Evolutionary conservation across 2,888 invertebrate genomes (phyloP), one percentile per base, ranked within the genome.

Genomic region (Tromatobia lineatoria): DNA sequence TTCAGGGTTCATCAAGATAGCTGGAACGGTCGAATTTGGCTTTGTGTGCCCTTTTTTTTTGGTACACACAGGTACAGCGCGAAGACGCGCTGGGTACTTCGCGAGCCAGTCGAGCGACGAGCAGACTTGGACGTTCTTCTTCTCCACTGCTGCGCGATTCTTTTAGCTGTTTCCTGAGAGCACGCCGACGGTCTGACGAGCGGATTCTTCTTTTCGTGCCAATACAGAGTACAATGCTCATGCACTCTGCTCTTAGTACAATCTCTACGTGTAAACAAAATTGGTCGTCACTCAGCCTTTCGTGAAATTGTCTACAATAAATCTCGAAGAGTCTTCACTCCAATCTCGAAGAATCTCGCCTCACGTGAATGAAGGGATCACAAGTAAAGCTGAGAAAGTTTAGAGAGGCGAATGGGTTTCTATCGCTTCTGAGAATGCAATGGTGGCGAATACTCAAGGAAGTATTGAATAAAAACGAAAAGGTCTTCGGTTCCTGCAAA

Each of bases 1-100:
- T 91, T 34, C 25, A 88, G 90, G 91, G 91, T 92, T 91, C 92
- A 92, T 92, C 92, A 92, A 92, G 92, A 92, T 92, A 92, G 89
- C 91, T 86, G 87, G 82, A 42, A 78, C 78, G 52, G 78, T 69
- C 75, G 85, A 85, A 82, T 76, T 38, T 79, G 66, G 66, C 71
- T 82, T 85, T 75, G 76, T 70, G 74, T 45, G 69, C 70, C 66
- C 77, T 70, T 77, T 82, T 71, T 70, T 34, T 23, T 74, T 15
- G 15, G 29, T 54, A 50, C 29, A 23, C 42, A 59, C 57, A 73
- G 29, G 59, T 18, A 57, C 47, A 45, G 69, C 67, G 64, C 77
- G 38, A 77, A 38, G 52, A 54, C 34, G 59, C 59, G 15, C 42
- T 15, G 50, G 38, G 18, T 66, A 64, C 85, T 73, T 59, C 42